Percentiles rank a stretch among this genome's conserved stretches.
Evolutionary conservation across 2,797 vertebrate species (phyloP).

Genomic region (Selene dorsalis): DNA sequence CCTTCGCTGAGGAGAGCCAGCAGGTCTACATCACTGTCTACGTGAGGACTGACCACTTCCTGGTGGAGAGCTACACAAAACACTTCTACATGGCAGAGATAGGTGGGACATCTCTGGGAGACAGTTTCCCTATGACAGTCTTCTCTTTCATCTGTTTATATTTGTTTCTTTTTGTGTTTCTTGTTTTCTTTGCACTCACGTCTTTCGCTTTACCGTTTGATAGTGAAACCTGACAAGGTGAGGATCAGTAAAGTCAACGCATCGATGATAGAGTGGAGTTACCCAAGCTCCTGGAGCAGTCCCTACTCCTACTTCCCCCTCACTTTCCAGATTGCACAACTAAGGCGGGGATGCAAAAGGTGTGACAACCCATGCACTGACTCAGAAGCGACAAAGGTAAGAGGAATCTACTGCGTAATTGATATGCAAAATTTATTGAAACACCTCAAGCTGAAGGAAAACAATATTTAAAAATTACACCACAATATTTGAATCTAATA

Average conservation of each 20-base stretch:
- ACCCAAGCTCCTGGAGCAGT: conserved; percentile 81
- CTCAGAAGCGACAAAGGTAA: conserved; percentile 60
- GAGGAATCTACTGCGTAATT: not conserved
- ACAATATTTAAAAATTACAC: not conserved
- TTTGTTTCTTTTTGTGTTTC: not conserved
- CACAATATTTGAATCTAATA: not conserved
- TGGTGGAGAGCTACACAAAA: conserved; percentile 76
- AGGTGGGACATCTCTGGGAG: conserved; percentile 63
- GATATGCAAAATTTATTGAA: not conserved
- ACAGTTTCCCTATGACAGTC: not conserved
- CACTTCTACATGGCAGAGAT: conserved; percentile 79
- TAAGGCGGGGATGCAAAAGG: conserved; percentile 43
- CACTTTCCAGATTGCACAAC: conserved; percentile 77
- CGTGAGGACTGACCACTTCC: conserved; percentile 63
- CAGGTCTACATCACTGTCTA: conserved; percentile 69
- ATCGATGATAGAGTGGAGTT: conserved; percentile 73
- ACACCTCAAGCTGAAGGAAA: no score
- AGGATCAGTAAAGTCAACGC: conserved; percentile 64
- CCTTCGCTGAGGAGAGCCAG: conserved; percentile 76
- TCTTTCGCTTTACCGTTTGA: not conserved
- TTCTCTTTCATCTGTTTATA: not conserved
- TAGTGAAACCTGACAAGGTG: conserved; percentile 84
- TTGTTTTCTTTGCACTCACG: not conserved
- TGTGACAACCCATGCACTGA: conserved; percentile 52
- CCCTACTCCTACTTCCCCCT: conserved; percentile 84